phyloP scores from a whole-genome alignment of 2,888 invertebrate species.

The Mythimna vitellina region DNA sequence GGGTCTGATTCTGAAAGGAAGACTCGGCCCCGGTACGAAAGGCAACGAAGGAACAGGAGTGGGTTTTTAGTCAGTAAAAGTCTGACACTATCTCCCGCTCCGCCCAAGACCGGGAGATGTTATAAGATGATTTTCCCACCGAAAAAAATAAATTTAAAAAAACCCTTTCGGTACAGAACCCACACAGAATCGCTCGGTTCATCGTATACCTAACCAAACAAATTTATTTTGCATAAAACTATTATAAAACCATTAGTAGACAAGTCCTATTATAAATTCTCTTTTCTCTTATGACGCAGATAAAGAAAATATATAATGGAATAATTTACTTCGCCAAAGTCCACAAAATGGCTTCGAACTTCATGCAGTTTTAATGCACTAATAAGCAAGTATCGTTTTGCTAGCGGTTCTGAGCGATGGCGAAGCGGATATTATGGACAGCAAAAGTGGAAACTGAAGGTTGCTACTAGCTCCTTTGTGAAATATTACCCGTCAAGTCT shows the following conservation, averaged over 20 bases:
- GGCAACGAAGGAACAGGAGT: no score
- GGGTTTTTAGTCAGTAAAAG: no score
- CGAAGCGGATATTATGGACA: not conserved
- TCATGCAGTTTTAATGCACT: conserved; percentile 14
- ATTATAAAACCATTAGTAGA: not conserved
- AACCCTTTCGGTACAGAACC: no score
- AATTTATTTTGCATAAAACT: no score
- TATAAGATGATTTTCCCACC: no score
- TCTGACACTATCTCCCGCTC: no score
- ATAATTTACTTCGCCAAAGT: not conserved
- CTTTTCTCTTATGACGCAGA: not conserved
- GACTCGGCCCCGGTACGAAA: no score
- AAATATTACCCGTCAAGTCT: not conserved
- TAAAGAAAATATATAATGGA: not conserved
- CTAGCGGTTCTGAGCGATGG: not conserved
- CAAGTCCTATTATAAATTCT: not conserved
- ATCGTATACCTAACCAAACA: no score
- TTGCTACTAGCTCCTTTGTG: not conserved
- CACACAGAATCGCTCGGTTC: no score
- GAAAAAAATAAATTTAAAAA: no score
- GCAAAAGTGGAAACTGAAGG: not conserved
- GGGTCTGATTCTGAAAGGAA: no score
- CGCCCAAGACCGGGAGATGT: no score
- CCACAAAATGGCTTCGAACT: not conserved
- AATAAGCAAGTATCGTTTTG: not conserved